Evolutionary conservation across 2,888 invertebrate genomes (phyloP), one percentile per base, ranked within the genome.

Genomic region (Eudasyphora cyanicolor): DNA sequence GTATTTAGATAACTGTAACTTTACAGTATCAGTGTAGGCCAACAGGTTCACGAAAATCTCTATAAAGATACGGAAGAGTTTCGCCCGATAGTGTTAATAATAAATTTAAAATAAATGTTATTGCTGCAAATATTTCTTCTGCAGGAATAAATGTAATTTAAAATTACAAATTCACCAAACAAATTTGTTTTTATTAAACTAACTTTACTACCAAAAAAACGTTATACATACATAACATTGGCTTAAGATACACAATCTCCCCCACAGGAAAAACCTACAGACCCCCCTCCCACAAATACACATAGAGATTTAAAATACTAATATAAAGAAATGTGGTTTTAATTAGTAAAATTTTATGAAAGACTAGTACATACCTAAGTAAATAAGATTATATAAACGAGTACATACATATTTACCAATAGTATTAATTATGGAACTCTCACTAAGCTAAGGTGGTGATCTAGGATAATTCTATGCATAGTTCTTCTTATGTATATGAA

Each of bases 391-490:
- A 69, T 27, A 14, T 35, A 27, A 3, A 17, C 17, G 10, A 7
- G n/a, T 8, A 29, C 8, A 27, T 12, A 73, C 35, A 73, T 57
- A 57, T 74, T 62, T 60, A 74, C 60, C 35, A 29, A 74, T 17
- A 74, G 29, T 76, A 76, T 74, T 74, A 29, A n/a, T 45, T 62
- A 42, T 42, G 38, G 60, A 74, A 79, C 73, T 76, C 73, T 74
- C 76, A 74, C 69, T 83, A 80, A 80, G 80, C 83, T 80, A 83
- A 83, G 80, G 74, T 74, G 77, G 83, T 83, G 83, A 77, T 83
- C 73, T 83, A 80, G 80, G n/a, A 62, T 82, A 62, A 71, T 77
- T 5, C 7, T 5, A 24, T 45, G 49, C n/a, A 45, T n/a, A 45
- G 14, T n/a, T n/a, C n/a, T n/a, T n/a, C n/a, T n/a, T n/a, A n/a